Percentiles rank a stretch among this genome's conserved stretches.
Conservation (phyloP, 92 coral and sea anemone genomes). For the Heteractis magnifica region DNA sequence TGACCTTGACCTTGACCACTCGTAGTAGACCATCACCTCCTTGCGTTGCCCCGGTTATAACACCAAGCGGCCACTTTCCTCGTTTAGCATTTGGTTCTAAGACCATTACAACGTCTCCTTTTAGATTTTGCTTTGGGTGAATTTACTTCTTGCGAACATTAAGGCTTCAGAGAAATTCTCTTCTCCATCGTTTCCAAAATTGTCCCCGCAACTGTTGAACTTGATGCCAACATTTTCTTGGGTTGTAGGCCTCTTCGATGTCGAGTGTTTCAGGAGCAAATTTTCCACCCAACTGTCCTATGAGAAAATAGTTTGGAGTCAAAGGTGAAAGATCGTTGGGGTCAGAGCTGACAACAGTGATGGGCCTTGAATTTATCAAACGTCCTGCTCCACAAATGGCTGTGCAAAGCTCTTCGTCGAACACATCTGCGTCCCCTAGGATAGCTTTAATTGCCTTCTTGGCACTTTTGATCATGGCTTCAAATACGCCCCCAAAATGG, state of each 20-base stretch:
- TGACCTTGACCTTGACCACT: slow-evolving; percentile 32
- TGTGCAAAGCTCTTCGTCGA: slow-evolving; percentile 56
- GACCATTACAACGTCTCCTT: slow-evolving; percentile 54
- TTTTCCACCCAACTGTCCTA: slow-evolving; percentile 58
- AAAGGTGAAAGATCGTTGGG: slow-evolving; percentile 43
- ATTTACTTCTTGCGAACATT: slow-evolving; percentile 55
- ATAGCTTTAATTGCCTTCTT: slow-evolving; percentile 49
- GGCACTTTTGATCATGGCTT: slow-evolving; percentile 56
- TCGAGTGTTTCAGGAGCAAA: slow-evolving; percentile 57
- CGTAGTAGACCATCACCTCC: slow-evolving; percentile 50
- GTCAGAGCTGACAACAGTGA: slow-evolving; percentile 54
- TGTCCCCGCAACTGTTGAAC: slow-evolving; percentile 54
- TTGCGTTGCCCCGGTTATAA: slow-evolving; percentile 27
- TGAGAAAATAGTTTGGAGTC: slow-evolving; percentile 57
- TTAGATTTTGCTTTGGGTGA: slow-evolving; percentile 43
- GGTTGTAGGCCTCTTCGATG: slow-evolving; percentile 36
- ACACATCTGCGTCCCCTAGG: slow-evolving; percentile 42
- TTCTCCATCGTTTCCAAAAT: slow-evolving; percentile 60
- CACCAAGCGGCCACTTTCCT: slow-evolving; percentile 59
- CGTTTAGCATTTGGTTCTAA: slow-evolving; percentile 41
- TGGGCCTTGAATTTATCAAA: slow-evolving; percentile 49
- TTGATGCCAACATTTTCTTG: slow-evolving; percentile 56
- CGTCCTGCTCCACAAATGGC: slow-evolving; percentile 65
- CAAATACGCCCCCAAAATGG: slow-evolving; percentile 57
- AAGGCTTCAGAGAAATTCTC: slow-evolving; percentile 54